Percentiles rank a stretch among this genome's conserved stretches.
Evolutionary conservation across 2,888 invertebrate species (phyloP).

Genomic region (Cyrtodaria siliqua): DNA sequence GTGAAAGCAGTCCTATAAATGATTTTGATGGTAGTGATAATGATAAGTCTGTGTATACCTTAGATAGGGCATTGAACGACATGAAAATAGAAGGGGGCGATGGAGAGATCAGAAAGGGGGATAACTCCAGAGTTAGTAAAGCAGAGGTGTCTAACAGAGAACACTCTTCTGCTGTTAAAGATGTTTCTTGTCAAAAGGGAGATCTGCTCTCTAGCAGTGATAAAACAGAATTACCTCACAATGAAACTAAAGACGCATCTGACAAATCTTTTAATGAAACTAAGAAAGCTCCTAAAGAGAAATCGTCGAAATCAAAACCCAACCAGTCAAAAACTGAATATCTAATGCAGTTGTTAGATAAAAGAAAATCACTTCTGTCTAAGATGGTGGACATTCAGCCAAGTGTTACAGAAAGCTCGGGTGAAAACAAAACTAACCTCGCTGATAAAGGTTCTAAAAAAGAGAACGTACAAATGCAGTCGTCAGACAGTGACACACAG

Average conservation of each 20-base stretch:
- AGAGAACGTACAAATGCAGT: neutral
- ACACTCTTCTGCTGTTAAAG: neutral
- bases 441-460: neutral
- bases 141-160: neutral
- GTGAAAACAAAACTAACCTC: no score
- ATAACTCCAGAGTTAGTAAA: no score
- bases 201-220: no score
- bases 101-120: neutral
- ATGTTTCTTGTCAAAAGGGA: no score
- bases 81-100: constrained; percentile 8
- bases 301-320: neutral
- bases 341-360: constrained; percentile 74
- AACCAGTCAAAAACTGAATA: constrained; percentile 65
- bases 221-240: no score
- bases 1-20: constrained; percentile 10
- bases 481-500: no score
- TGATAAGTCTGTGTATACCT: constrained; percentile 18
- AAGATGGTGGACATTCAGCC: constrained; percentile 73
- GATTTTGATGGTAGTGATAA: neutral
- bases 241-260: no score
- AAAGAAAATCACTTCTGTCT: constrained; percentile 70
- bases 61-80: constrained; percentile 35
- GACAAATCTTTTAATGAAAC: no score
- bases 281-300: neutral
- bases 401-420: neutral